A percentile compares a stretch with the other conserved stretches of the same genome.
phyloP scores from a whole-genome alignment of 1,140 invertebrate species.

The Plectrocnemia conspersa region DNA sequence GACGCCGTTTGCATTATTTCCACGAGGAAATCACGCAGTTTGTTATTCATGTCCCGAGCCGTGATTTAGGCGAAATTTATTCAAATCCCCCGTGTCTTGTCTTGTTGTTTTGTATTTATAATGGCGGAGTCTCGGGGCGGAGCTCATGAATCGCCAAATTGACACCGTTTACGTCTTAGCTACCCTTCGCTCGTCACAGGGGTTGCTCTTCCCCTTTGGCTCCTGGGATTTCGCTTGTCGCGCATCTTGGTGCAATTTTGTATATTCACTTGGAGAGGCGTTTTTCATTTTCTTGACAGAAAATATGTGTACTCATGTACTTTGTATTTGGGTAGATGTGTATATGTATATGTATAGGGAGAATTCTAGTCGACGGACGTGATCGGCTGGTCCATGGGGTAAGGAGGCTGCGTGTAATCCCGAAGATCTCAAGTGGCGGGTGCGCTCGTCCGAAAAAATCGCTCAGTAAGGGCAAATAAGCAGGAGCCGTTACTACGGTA shows the following conservation, averaged over 20 bases:
- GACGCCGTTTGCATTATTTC: conserved; percentile 15
- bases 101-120: conserved; percentile 30
- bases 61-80: too few relatives aligned
- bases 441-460: conserved; percentile 24
- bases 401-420: not conserved
- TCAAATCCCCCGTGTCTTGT: conserved; percentile 28
- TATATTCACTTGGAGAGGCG: not conserved
- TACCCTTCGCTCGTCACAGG: not conserved
- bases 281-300: not conserved
- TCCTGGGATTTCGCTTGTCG: not conserved
- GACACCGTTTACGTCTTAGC: conserved; percentile 21
- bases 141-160: conserved; percentile 31
- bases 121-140: conserved; percentile 21
- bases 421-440: conserved; percentile 15
- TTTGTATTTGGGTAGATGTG: too few relatives aligned
- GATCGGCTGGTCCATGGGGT: not conserved
- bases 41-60: too few relatives aligned
- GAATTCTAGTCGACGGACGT: not conserved
- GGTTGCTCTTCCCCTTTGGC: not conserved
- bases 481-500: conserved; percentile 18
- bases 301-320: too few relatives aligned
- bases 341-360: not conserved
- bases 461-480: conserved; percentile 25
- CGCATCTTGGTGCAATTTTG: not conserved
- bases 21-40: too few relatives aligned